These are phyloP conservation scores for Pemphredon lugubris DNA, from an alignment of 2,888 invertebrate genomes.

Conservation along the genomic window DNA sequence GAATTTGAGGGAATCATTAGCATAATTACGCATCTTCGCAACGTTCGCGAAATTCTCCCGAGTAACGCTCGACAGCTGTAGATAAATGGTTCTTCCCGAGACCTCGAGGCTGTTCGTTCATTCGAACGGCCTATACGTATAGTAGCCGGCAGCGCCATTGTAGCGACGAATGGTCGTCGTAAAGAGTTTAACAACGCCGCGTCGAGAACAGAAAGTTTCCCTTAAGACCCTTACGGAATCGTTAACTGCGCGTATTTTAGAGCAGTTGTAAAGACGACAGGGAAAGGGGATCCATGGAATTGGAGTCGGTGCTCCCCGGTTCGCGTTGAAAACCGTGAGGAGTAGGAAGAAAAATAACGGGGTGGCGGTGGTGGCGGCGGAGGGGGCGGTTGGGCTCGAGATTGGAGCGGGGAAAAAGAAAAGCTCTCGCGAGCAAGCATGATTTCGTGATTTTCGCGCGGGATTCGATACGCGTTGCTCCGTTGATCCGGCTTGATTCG, in stretches of 20 bases:
- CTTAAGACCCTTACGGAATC: constrained; percentile 74
- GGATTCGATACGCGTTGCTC: too few species aligned
- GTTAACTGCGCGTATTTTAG: constrained; percentile 77
- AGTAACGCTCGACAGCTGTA: constrained; percentile 59
- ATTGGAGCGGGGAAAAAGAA: background rate
- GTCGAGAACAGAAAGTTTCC: constrained; percentile 72
- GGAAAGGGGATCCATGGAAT: constrained; percentile 56
- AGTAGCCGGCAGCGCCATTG: constrained; percentile 59
- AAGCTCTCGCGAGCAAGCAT: background rate
- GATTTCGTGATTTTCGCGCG: background rate
- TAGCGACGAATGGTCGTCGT: constrained; percentile 77
- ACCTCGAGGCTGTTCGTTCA: constrained; percentile 57
- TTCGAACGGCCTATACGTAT: constrained; percentile 64
- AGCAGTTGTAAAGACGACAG: constrained; percentile 67
- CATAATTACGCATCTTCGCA: constrained; percentile 56
- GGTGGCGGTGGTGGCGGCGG: too few species aligned
- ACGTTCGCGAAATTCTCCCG: constrained; percentile 54
- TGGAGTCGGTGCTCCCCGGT: constrained; percentile 66
- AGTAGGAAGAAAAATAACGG: constrained; percentile 40
- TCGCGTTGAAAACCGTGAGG: constrained; percentile 28
- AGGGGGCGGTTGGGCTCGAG: background rate
- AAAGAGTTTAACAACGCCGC: constrained; percentile 77
- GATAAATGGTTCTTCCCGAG: constrained; percentile 60
- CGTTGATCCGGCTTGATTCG: too few species aligned
- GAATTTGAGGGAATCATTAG: constrained; percentile 48